Conservation (phyloP, 2,888 invertebrate genomes). For the Steinernema scapterisci region DNA sequence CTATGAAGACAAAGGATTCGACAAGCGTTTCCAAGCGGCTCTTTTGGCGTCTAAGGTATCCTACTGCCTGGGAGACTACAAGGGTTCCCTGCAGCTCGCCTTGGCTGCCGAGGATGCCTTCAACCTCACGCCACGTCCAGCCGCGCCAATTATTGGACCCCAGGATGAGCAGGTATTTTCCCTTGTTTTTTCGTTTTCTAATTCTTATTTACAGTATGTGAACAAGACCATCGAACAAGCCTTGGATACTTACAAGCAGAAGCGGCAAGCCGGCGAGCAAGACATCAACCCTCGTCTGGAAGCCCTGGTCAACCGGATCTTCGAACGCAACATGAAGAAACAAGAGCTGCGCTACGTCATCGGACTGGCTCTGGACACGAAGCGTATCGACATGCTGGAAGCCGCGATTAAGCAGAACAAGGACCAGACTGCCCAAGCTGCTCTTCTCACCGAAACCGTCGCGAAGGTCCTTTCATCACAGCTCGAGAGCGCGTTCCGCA, state of each 20-base stretch:
- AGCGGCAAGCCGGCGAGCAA: slow-evolving; percentile 26
- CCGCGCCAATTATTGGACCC: slow-evolving; percentile 71
- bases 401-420: slow-evolving; percentile 75
- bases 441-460: slow-evolving; percentile 91
- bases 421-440: slow-evolving; percentile 72
- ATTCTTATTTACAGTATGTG: slow-evolving; percentile 49
- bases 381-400: slow-evolving; percentile 95
- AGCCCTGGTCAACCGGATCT: slow-evolving; percentile 94
- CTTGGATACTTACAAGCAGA: slow-evolving; percentile 57
- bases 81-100: slow-evolving; percentile 95
- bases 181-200: not conserved
- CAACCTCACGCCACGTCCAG: slow-evolving; percentile 88
- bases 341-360: slow-evolving; percentile 74
- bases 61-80: slow-evolving; percentile 94
- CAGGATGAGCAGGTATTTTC: slow-evolving; percentile 54
- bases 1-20: slow-evolving; percentile 86
- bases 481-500: slow-evolving; percentile 89
- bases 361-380: slow-evolving; percentile 92
- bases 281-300: slow-evolving; percentile 74
- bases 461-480: slow-evolving; percentile 94
- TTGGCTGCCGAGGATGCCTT: slow-evolving; percentile 86
- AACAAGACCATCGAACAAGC: slow-evolving; percentile 61
- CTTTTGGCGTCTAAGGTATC: slow-evolving; percentile 93
- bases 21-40: slow-evolving; percentile 88
- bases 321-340: slow-evolving; percentile 84